phyloP scores from a whole-genome alignment of 2,888 invertebrate species.

The Netelia inedita region DNA sequence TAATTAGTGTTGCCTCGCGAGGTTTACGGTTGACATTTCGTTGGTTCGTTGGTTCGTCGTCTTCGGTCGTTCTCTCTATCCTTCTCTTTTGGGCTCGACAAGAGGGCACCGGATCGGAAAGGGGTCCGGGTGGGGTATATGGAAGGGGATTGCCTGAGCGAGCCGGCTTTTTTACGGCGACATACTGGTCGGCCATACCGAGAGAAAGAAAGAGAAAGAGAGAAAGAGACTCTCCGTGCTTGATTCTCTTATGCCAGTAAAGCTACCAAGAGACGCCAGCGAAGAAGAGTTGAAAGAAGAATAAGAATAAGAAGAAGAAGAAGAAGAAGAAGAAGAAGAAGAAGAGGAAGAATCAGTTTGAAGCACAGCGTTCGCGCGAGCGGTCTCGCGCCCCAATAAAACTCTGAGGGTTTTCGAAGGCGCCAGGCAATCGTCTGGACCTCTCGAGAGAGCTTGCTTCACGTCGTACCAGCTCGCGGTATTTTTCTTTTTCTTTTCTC shows the following conservation, averaged over 20 bases:
- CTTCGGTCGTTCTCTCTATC: conserved; percentile 66
- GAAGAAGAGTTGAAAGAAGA: conserved; percentile 45
- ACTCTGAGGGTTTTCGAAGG: conserved; percentile 77
- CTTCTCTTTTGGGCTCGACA: conserved; percentile 45
- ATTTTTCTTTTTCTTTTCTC: not conserved
- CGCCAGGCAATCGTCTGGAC: conserved; percentile 78
- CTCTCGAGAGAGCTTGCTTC: conserved; percentile 42
- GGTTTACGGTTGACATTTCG: conserved; percentile 85
- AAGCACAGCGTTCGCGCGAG: conserved; percentile 65
- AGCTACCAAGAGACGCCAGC: conserved; percentile 45
- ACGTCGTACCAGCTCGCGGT: conserved; percentile 20
- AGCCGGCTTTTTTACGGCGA: conserved; percentile 82
- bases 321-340: conserved; percentile 32
- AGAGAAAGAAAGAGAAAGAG: conserved; percentile 60
- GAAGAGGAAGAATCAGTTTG: conserved; percentile 61
- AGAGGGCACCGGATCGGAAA: conserved; percentile 68
- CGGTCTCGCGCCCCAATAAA: conserved; percentile 77
- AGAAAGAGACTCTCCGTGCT: conserved; percentile 45
- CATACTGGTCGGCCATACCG: conserved; percentile 81
- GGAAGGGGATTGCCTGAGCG: conserved; percentile 73
- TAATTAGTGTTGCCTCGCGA: conserved; percentile 85
- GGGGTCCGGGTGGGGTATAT: conserved; percentile 64
- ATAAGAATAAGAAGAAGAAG: conserved; percentile 47
- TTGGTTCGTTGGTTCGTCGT: conserved; percentile 79
- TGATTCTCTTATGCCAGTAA: conserved; percentile 41